phyloP scores from a whole-genome alignment of 2,888 invertebrate species.

The Elegia similella region DNA sequence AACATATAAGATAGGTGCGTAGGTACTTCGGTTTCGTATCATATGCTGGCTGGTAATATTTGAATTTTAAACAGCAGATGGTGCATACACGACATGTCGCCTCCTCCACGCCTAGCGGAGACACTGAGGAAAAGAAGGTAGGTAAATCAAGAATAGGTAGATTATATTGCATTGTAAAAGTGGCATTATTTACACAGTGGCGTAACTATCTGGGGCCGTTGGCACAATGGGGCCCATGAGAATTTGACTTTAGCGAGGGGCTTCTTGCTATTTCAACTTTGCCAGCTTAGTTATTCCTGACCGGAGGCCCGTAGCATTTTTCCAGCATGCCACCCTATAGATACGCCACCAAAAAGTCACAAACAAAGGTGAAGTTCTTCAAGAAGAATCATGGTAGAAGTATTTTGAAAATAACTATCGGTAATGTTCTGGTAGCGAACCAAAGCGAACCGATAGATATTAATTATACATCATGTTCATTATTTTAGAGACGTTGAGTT shows the following conservation, averaged over 20 bases:
- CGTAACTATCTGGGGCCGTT: too few relatives aligned
- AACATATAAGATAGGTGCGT: too few relatives aligned
- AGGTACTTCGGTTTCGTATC: not conserved
- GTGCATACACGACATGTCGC: conserved; percentile 24
- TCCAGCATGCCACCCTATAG: not conserved
- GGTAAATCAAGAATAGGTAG: conserved; percentile 9
- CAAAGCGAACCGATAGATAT: not conserved
- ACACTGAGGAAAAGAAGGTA: conserved; percentile 56
- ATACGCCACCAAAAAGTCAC: too few relatives aligned
- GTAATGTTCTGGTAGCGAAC: not conserved
- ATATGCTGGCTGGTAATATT: not conserved
- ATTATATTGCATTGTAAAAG: too few relatives aligned
- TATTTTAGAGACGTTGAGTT: too few relatives aligned
- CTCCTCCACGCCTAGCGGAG: conserved; percentile 46
- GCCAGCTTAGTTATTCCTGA: too few relatives aligned
- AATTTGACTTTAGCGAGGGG: too few relatives aligned
- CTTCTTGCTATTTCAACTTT: not conserved
- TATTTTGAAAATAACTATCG: too few relatives aligned
- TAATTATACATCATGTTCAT: too few relatives aligned
- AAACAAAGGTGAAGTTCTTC: conserved; percentile 33
- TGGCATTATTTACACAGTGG: too few relatives aligned
- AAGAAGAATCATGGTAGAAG: not conserved
- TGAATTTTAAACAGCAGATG: conserved; percentile 28
- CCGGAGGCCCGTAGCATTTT: too few relatives aligned
- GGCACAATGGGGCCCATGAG: too few relatives aligned